Evolutionary conservation across 2,797 vertebrate genomes (phyloP), one percentile per base, ranked within the genome.

Genomic region (Hydrocynus forskahlii): DNA sequence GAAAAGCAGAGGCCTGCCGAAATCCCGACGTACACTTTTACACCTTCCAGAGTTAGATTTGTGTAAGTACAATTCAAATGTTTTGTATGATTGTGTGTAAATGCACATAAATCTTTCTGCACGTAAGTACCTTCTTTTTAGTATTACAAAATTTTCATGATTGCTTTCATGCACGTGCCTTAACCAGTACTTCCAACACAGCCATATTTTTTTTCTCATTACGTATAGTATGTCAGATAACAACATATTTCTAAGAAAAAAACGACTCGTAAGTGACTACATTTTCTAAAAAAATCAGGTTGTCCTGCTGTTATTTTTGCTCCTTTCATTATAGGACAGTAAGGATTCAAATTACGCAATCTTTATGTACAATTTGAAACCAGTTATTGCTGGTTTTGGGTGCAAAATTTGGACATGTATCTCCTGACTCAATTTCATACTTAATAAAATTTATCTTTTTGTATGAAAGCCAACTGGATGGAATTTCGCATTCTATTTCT

Each of bases 1-100:
- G 29, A 59, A 67, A 71, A 68, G 57, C 25, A 80, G 35, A 77
- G 81, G 85, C 78, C 63, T 55, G 64, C 60, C 75, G 74, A 81
- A 85, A 81, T 84, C 81, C 80, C 76, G 50, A 14, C 86, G 73
- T 76, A 19, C 79, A 87, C 71, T 60, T 88, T 88, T 80, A 78
- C 78, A 62, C 23, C 76, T 59, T 75, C 60, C n/a, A 74, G 68
- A 19, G 63, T 75, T 67, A 64, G 81, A 86, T 86, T 80, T 21
- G 14, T 86, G 93, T 94, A 89, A 93, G 93, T 94, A 88, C 80
- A 63, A 70, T 84, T 57, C 73, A 35, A 17, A 62, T 59, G 59
- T 55, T 74, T 67, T 84, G 10, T 23, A 17, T 72, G 70, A 5
- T 17, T 74, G 45, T 64, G 78, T 76, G 67, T 77, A 43, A 72